Evolutionary conservation across 2,797 vertebrate genomes (phyloP), one percentile per base, ranked within the genome.

Genomic region (Lepus townsendii): DNA sequence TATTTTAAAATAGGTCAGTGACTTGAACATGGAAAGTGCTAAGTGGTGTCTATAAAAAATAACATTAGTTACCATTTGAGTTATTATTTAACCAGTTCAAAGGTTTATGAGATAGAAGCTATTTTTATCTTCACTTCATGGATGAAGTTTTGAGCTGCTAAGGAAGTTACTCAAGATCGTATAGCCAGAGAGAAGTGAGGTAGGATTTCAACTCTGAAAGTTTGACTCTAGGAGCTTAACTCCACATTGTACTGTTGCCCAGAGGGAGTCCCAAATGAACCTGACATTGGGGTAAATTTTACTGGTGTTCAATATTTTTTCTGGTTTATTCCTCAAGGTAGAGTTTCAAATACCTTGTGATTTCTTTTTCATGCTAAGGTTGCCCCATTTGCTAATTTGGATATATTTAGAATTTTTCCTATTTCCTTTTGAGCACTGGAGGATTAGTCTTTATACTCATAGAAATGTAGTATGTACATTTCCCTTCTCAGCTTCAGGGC

Each of bases 341-440:
- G 20, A 68, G n/a, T 77, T 73, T 57, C 12, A 76, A 78, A 88
- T 65, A 62, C 14, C 8, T 62, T 73, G 76, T 35, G 73, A 27
- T 76, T 89, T 94, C 38, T 26, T 65, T 95, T 91, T 30, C 63
- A 71, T 12, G 68, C 11, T 47, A 80, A 38, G 76, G 35, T 22
- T 93, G 32, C 35, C 27, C 32, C 7, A 47, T 2, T 92, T 86
- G 47, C 63, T 94, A 65, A 79, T 89, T 65, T 92, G 69, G 38
- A 65, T 63, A 62, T 42, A 27, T 60, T 62, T 90, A 78, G 10
- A 9, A 30, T 86, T 88, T 69, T 75, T 75, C n/a, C 30, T 63
- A 6, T 47, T 91, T 86, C 30, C 17, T 82, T 79, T 69, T 63
- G 47, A 68, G 26, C 19, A 47, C 10, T 22, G 32, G 27, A 92